Conservation (phyloP, 1,140 invertebrate species). For the Ganaspis sp. region DNA sequence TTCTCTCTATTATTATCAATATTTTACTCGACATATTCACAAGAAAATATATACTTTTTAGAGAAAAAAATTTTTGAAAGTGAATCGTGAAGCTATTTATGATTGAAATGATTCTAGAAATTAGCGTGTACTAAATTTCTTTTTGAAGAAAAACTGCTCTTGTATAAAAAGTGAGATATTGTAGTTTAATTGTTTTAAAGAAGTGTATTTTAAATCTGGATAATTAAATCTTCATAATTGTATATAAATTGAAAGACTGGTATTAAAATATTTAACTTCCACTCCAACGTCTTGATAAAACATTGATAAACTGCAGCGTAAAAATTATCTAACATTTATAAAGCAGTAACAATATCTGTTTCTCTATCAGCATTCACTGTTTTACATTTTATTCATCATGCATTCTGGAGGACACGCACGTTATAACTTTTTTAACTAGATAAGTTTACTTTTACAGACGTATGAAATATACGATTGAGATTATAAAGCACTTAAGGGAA, state of each 20-base stretch:
- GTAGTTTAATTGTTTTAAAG: not conserved
- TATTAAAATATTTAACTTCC: conserved; percentile 10
- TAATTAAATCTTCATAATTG: not conserved
- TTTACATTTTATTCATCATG: conserved; percentile 27
- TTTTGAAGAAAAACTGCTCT: not conserved
- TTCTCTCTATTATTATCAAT: not conserved
- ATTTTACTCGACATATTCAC: not conserved
- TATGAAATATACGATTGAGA: conserved; percentile 68
- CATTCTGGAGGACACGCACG: not conserved
- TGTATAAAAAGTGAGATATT: not conserved
- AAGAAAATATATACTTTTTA: not conserved
- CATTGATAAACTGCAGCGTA: conserved; percentile 47
- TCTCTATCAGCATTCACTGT: conserved; percentile 45
- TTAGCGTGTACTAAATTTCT: not conserved
- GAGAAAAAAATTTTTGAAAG: not conserved
- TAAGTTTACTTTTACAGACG: conserved; percentile 46
- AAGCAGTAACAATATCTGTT: conserved; percentile 38
- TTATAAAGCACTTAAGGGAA: conserved; percentile 74
- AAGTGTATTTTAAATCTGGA: conserved; percentile 1
- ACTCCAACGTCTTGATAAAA: conserved; percentile 25
- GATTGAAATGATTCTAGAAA: not conserved
- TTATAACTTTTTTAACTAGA: conserved; percentile 9
- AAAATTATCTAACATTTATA: conserved; percentile 38
- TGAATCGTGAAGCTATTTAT: not conserved
- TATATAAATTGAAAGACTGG: not conserved